Percentiles rank a stretch among this genome's conserved stretches.
Evolutionary conservation across 2,888 invertebrate species (phyloP).

Genomic region (Hypercompe scribonia): DNA sequence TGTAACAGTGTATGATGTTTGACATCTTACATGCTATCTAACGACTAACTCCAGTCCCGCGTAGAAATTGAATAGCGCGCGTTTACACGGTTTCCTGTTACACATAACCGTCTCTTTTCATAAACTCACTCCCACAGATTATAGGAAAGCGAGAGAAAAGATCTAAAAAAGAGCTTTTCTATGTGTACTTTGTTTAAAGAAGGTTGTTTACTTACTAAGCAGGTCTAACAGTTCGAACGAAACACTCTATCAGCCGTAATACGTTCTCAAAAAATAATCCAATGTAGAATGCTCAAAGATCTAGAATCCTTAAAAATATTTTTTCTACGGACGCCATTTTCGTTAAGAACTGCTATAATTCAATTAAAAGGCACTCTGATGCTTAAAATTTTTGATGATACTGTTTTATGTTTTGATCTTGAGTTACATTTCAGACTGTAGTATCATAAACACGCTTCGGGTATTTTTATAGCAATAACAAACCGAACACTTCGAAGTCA

Average conservation of each 20-base stretch:
- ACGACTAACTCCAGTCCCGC: neutral
- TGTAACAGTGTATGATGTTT: neutral
- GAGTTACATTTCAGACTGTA: neutral
- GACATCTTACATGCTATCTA: neutral
- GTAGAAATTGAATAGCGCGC: neutral
- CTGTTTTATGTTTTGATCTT: neutral
- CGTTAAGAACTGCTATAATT: neutral
- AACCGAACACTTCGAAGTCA: conserved; percentile 15
- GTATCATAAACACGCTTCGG: conserved; percentile 2
- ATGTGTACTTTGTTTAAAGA: too few relatives aligned
- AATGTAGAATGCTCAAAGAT: too few relatives aligned
- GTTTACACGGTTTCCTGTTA: neutral
- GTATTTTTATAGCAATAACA: conserved; percentile 16
- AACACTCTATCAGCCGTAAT: neutral
- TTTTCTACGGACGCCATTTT: neutral
- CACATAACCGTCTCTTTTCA: neutral
- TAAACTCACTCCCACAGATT: neutral
- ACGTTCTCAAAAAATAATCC: neutral
- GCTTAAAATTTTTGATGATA: neutral
- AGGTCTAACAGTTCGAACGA: neutral
- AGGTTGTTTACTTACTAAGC: neutral
- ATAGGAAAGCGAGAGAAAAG: neutral
- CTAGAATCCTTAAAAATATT: neutral
- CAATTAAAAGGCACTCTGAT: neutral
- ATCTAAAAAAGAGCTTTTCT: neutral